Evolutionary conservation across 2,888 invertebrate genomes (phyloP).

Genomic region (Palloptera scutellata): DNA sequence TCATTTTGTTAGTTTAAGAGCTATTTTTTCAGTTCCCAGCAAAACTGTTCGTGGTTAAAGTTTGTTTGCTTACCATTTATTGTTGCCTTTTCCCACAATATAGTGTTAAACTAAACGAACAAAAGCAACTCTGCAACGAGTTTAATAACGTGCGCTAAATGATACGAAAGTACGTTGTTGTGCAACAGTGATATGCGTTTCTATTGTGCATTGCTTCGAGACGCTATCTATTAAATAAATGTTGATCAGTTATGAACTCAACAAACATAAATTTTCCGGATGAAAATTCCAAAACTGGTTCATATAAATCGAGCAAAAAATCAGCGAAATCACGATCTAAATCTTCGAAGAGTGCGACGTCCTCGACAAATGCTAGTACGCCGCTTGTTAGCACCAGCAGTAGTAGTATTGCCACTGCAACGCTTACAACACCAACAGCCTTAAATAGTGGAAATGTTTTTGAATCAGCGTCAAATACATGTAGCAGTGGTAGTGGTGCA

Average conservation of each 20-base stretch:
- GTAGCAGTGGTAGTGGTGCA: constrained; percentile 40
- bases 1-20: no score
- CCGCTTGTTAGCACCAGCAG: constrained; percentile 38
- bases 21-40: no score
- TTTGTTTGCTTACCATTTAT: no score
- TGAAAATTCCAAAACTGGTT: constrained; percentile 46
- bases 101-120: no score
- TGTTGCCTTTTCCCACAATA: no score
- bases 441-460: constrained; percentile 52
- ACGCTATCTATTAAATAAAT: no score
- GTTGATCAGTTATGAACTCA: constrained; percentile 12
- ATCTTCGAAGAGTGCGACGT: constrained; percentile 45
- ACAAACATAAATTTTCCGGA: constrained; percentile 24
- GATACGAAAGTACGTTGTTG: no score
- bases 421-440: constrained; percentile 52
- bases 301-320: constrained; percentile 56
- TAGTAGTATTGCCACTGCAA: constrained; percentile 26
- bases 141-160: no score
- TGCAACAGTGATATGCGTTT: no score
- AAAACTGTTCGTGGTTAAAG: no score
- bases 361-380: constrained; percentile 38
- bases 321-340: constrained; percentile 58
- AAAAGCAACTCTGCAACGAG: no score
- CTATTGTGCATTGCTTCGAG: no score
- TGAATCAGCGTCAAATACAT: constrained; percentile 42